phyloP scores from a whole-genome alignment of 2,888 invertebrate genomes.

The Abrostola tripartita region DNA sequence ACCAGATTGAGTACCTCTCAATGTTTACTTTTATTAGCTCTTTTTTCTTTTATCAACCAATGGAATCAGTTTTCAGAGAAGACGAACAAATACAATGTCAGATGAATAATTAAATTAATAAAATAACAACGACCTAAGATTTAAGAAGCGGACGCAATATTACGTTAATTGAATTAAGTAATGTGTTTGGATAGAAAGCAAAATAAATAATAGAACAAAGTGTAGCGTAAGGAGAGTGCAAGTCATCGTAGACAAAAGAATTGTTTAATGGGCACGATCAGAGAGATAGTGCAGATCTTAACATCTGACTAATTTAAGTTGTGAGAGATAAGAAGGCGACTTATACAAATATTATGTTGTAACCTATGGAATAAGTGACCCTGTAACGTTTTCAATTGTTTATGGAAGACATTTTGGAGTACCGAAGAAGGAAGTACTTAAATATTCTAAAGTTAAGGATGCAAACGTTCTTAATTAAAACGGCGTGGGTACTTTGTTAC shows the following conservation, averaged over 20 bases:
- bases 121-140: neutral
- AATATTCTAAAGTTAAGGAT: conserved; percentile 22
- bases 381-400: neutral
- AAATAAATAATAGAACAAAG: conserved; percentile 57
- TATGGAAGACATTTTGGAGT: neutral
- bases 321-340: conserved; percentile 38
- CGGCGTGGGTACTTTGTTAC: too few species aligned
- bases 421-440: conserved; percentile 26
- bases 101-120: neutral
- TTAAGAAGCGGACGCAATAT: conserved; percentile 18
- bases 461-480: too few species aligned
- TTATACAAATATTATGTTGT: neutral
- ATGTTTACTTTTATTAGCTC: neutral
- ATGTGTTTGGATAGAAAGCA: conserved; percentile 53
- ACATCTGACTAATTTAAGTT: conserved; percentile 37
- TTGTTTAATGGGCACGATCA: conserved; percentile 66
- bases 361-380: neutral
- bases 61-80: neutral
- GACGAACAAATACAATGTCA: conserved; percentile 2
- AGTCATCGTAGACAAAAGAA: conserved; percentile 77
- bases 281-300: conserved; percentile 58
- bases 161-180: conserved; percentile 49
- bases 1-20: too few species aligned
- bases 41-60: neutral
- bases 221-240: conserved; percentile 64